A percentile compares a stretch with the other conserved stretches of the same genome.
phyloP scores from a whole-genome alignment of 2,797 vertebrate species.

The Paramormyrops hopkinsi region DNA sequence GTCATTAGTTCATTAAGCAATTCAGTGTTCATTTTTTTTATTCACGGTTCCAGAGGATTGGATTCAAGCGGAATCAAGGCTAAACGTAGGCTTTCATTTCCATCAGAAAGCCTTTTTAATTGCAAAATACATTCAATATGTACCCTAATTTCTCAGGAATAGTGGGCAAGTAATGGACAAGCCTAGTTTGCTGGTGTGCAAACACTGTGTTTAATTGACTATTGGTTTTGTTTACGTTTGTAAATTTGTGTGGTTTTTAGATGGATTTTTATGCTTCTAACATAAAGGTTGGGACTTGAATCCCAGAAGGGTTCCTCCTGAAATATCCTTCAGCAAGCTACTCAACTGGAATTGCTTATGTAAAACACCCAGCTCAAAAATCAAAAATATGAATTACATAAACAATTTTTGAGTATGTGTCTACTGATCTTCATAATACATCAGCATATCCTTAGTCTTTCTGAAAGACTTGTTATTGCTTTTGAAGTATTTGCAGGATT shows the following conservation, averaged over 20 bases:
- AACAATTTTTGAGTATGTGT: not conserved
- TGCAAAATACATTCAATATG: slow-evolving; percentile 5
- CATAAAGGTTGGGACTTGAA: not conserved
- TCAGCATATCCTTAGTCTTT: not conserved
- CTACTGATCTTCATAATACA: not conserved
- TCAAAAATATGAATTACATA: not conserved
- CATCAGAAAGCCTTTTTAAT: not conserved
- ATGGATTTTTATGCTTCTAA: not conserved
- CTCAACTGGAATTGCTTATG: not conserved
- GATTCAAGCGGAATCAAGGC: slow-evolving; percentile 11
- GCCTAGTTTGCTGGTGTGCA: not conserved
- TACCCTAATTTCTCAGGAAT: not conserved
- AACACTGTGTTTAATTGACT: not conserved
- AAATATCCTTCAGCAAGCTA: not conserved
- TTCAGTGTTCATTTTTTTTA: slow-evolving; percentile 9
- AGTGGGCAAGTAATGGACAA: not conserved
- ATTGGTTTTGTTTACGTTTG: not conserved
- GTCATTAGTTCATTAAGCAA: slow-evolving; percentile 21
- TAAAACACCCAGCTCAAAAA: not conserved
- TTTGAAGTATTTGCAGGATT: not conserved
- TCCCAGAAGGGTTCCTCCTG: not conserved
- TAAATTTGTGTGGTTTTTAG: not conserved
- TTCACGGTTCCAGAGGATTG: not conserved
- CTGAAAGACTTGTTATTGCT: not conserved
- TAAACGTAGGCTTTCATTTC: slow-evolving; percentile 12